Percentiles rank a stretch among this genome's conserved stretches.
Evolutionary conservation across 2,888 invertebrate genomes (phyloP).

Genomic region (Dastarcus helophoroides): DNA sequence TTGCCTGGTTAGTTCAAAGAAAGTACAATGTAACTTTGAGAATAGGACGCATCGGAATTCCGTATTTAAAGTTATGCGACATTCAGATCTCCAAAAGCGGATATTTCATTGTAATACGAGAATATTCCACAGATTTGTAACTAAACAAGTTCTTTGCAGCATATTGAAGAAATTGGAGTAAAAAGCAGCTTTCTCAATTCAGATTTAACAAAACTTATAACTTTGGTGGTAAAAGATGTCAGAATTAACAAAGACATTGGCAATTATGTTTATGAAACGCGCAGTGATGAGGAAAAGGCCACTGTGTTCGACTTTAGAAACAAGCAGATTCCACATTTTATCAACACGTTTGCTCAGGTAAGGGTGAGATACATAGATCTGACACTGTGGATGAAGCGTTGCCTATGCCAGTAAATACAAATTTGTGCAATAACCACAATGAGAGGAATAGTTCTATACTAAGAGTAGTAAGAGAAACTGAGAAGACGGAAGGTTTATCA

Average conservation of each 20-base stretch:
- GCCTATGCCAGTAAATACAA: no score
- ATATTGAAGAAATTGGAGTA: conserved; percentile 74
- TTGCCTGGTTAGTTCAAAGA: conserved; percentile 70
- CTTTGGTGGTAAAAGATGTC: conserved; percentile 70
- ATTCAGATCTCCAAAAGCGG: conserved; percentile 71
- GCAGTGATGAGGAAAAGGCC: conserved; percentile 25
- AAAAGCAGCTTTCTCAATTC: conserved; percentile 82
- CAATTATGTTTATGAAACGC: conserved; percentile 19
- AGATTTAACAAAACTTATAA: conserved; percentile 73
- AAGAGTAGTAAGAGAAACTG: no score
- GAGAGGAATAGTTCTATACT: no score
- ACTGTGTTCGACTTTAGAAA: conserved; percentile 54
- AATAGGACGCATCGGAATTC: conserved; percentile 72
- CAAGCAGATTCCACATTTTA: conserved; percentile 64
- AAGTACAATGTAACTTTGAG: conserved; percentile 68
- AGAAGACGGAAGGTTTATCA: not conserved
- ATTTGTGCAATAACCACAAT: no score
- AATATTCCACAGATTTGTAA: conserved; percentile 49
- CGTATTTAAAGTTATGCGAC: conserved; percentile 68
- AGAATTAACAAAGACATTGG: conserved; percentile 66
- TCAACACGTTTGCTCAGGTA: conserved; percentile 77
- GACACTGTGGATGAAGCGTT: no score
- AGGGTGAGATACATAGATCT: no score
- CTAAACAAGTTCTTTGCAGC: conserved; percentile 40
- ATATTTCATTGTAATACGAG: conserved; percentile 31